Evolutionary conservation across 1,140 invertebrate species (phyloP), one percentile per base, ranked within the genome.

Genomic region (Helicoverpa zea): DNA sequence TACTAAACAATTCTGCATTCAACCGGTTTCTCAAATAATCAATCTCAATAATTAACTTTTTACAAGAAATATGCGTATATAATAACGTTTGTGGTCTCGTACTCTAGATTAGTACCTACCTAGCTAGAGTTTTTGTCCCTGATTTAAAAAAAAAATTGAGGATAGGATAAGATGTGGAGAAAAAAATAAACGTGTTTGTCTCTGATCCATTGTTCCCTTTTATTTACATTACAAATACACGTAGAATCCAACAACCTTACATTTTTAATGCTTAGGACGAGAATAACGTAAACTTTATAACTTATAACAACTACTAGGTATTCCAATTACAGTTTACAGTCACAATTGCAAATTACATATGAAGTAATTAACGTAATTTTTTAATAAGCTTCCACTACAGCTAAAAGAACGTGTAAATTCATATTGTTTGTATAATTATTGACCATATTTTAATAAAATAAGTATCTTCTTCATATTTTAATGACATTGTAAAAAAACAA

Each of bases 181-280:
- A 76, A 54, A n/a, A 14, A 72, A 63, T n/a, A n/a, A n/a, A n/a
- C n/a, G 51, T 18, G 4, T 51, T 59, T 23, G 12, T 54, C 3
- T 52, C 16, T 16, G n/a, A 61, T 63, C 58, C 18, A 76, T 61
- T 51, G 43, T 76, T 76, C 73, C 73, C 58, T 18, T 76, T 61
- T 63, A 76, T 76, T 76, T 51, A 75, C 56, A 75, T 49, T 56
- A 74, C 63, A 66, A 13, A 30, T 54, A 72, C n/a, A 54, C 49
- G 56, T 51, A 76, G 11, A 63, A 76, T 52, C 73, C 73, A 76
- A 59, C 18, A 76, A 76, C 73, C 73, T 63, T 52, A 73, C 64
- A 58, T 35, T 73, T 43, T 29, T 61, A 76, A 59, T 63, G 73
- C 73, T 63, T 61, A 63, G 47, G 30, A 63, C 29, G 13, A 76